Evolutionary conservation across 2,797 vertebrate genomes (phyloP).

Genomic region (Eupleurogrammus muticus): DNA sequence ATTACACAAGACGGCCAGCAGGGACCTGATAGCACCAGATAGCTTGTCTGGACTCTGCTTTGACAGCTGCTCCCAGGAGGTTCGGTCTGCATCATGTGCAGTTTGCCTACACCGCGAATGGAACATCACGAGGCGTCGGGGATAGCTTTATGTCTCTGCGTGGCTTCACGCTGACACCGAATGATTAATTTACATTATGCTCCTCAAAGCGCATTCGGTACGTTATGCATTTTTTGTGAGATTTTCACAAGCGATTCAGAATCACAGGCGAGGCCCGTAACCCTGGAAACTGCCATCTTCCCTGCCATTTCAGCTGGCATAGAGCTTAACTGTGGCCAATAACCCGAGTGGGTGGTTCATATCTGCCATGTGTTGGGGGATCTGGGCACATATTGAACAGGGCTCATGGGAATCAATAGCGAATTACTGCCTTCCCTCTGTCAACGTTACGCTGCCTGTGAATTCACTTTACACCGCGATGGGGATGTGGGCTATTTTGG

Average conservation of each 20-base stretch:
- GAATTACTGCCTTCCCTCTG: constrained; percentile 13
- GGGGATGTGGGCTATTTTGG: constrained; percentile 42
- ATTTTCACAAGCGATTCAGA: constrained; percentile 23
- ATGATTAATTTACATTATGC: constrained; percentile 36
- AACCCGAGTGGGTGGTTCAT: constrained; percentile 30
- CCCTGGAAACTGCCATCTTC: constrained; percentile 45
- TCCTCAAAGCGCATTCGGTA: constrained; percentile 6
- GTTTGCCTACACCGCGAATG: constrained; percentile 27
- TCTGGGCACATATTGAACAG: constrained; percentile 36
- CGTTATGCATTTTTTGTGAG: constrained; percentile 15
- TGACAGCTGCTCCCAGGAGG: constrained; percentile 57
- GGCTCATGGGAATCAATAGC: constrained; percentile 43
- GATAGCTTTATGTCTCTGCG: constrained; percentile 1
- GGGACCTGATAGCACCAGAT: constrained; percentile 45
- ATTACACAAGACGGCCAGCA: constrained; percentile 60
- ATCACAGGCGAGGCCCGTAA: constrained; percentile 35
- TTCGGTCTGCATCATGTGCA: constrained; percentile 18
- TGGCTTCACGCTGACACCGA: constrained; percentile 9
- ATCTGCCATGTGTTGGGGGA: constrained; percentile 46
- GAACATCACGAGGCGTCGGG: constrained; percentile 28
- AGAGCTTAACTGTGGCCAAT: constrained; percentile 22
- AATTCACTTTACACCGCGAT: constrained; percentile 37
- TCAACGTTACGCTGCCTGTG: constrained; percentile 14
- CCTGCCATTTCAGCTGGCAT: constrained; percentile 43
- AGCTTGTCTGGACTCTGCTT: constrained; percentile 35